A percentile compares a stretch with the other conserved stretches of the same genome.
phyloP scores from a whole-genome alignment of 1,140 invertebrate genomes.

The Lucilia sericata region DNA sequence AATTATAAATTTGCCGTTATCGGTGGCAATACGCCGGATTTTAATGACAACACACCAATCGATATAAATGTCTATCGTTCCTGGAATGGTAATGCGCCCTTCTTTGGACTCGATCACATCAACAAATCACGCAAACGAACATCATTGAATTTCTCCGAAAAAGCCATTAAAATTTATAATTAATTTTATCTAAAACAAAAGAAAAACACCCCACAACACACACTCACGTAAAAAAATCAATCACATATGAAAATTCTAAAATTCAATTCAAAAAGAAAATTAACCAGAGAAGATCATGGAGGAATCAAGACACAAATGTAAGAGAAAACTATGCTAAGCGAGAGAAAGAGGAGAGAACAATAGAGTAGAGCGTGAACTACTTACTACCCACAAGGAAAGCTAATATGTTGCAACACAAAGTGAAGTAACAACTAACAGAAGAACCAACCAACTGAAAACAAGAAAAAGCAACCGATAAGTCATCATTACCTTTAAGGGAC shows the following conservation, averaged over 20 bases:
- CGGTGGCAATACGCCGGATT: slow-evolving; percentile 84
- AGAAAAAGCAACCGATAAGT: slow-evolving; percentile 28
- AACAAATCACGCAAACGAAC: slow-evolving; percentile 95
- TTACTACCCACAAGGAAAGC: too few species aligned
- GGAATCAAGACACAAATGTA: slow-evolving; percentile 21
- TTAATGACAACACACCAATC: slow-evolving; percentile 61
- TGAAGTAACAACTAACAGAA: slow-evolving; percentile 32
- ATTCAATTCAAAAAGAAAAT: slow-evolving; percentile 16
- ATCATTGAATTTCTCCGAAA: slow-evolving; percentile 96
- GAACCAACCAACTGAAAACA: slow-evolving; percentile 25
- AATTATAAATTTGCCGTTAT: slow-evolving; percentile 97
- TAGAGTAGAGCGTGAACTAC: not conserved
- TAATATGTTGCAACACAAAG: slow-evolving; percentile 29
- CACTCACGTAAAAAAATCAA: slow-evolving; percentile 22
- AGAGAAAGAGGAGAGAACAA: not conserved
- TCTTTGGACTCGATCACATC: slow-evolving; percentile 97
- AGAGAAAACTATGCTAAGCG: not conserved
- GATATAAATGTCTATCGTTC: slow-evolving; percentile 59
- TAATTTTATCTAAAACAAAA: slow-evolving; percentile 65
- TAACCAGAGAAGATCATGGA: slow-evolving; percentile 32
- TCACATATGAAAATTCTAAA: slow-evolving; percentile 31
- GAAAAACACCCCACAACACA: not conserved
- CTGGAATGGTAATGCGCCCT: slow-evolving; percentile 74
- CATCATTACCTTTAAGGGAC: slow-evolving; percentile 17
- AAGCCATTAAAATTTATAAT: slow-evolving; percentile 99